A percentile compares a stretch with the other conserved stretches of the same genome.
phyloP scores from a whole-genome alignment of 2,797 vertebrate genomes.

The Varecia variegata region DNA sequence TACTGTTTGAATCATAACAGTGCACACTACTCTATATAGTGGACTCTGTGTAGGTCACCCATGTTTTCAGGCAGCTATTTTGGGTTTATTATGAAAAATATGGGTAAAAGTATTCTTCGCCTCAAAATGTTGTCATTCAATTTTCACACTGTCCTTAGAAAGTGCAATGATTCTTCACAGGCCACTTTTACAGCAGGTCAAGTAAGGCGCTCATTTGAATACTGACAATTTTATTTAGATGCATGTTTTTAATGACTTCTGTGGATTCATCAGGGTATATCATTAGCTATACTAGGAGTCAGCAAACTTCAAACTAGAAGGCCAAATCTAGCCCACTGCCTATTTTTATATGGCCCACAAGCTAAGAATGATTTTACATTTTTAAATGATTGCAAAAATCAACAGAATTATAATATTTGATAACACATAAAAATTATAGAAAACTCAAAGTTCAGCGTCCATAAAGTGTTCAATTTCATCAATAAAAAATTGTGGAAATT shows the following conservation, averaged over 20 bases:
- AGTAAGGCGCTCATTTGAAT: neutral
- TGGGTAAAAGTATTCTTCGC: neutral
- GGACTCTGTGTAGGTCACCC: neutral
- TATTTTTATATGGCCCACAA: neutral
- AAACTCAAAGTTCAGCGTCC: neutral
- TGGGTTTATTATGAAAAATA: neutral
- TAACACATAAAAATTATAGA: neutral
- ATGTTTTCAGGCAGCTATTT: neutral
- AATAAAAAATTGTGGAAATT: neutral
- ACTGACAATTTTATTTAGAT: neutral
- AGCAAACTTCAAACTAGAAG: neutral
- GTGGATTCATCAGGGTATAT: neutral
- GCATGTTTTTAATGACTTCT: neutral
- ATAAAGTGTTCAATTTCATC: neutral
- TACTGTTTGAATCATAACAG: slow-evolving; percentile 8
- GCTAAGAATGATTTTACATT: neutral
- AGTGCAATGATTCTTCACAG: neutral
- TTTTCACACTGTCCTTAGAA: neutral
- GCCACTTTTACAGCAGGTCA: neutral
- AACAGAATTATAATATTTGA: neutral
- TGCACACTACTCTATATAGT: neutral
- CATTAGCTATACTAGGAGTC: neutral
- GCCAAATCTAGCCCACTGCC: neutral
- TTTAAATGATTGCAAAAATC: slow-evolving; percentile 10
- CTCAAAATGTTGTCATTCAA: neutral